Conservation (phyloP, 2,888 invertebrate genomes). For the Physocephala rufipes region DNA sequence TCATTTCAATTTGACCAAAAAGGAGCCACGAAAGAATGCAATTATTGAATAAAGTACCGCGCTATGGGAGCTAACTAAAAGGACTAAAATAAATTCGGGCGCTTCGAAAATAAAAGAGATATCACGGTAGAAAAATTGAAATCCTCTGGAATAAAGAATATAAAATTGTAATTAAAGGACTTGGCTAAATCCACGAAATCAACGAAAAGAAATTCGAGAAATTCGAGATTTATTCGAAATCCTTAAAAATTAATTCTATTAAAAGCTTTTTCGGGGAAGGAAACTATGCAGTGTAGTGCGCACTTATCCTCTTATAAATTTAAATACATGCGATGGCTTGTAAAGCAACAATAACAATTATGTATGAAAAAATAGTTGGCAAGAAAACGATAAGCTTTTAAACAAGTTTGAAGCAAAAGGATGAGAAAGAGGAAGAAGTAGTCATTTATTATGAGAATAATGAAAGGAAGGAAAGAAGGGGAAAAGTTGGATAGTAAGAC, state of each 20-base stretch:
- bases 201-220: not conserved
- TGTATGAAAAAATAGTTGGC: not conserved
- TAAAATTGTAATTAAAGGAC: no score
- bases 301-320: slow-evolving; percentile 25
- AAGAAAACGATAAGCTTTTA: not conserved
- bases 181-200: no score
- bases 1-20: no score
- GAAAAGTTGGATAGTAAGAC: not conserved
- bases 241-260: slow-evolving; percentile 28
- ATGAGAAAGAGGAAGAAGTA: not conserved
- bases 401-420: no score
- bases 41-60: no score
- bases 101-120: no score
- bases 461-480: not conserved
- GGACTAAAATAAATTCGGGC: not conserved
- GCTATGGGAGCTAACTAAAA: no score
- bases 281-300: slow-evolving; percentile 2
- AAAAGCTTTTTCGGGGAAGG: slow-evolving; percentile 31
- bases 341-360: slow-evolving; percentile 5
- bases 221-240: not conserved
- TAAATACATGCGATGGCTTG: slow-evolving; percentile 17
- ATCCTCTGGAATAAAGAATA: no score
- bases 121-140: no score
- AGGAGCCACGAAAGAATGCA: no score
- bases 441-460: not conserved